Evolutionary conservation across 2,797 vertebrate genomes (phyloP).

Genomic region (Gadopsis marmoratus): DNA sequence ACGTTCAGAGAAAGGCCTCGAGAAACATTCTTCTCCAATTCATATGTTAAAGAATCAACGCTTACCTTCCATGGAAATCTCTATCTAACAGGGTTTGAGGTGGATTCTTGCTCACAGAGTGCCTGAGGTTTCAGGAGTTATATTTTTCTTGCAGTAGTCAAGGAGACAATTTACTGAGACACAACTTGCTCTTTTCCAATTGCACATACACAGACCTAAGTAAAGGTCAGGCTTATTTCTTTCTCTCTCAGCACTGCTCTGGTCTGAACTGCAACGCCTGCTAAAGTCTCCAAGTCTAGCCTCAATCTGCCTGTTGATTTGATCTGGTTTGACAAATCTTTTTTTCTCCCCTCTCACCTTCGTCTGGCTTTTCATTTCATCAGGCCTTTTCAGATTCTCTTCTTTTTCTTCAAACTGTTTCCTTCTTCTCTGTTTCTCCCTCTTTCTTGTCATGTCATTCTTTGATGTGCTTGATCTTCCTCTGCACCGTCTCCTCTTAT

Average conservation of each 20-base stretch:
- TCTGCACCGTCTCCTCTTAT: slow-evolving; percentile 22
- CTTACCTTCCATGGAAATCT: slow-evolving; percentile 14
- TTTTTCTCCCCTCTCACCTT: background rate
- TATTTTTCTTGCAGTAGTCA: background rate
- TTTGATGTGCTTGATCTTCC: slow-evolving; percentile 34
- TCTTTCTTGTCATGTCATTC: background rate
- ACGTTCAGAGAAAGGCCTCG: slow-evolving; percentile 25
- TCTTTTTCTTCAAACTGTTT: background rate
- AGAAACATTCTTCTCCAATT: slow-evolving; percentile 26
- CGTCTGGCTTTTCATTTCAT: background rate
- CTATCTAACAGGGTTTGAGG: background rate
- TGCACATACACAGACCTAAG: slow-evolving; percentile 24
- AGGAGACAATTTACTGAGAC: slow-evolving; percentile 14
- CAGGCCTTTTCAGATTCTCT: background rate
- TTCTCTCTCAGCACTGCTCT: background rate
- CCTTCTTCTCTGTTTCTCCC: background rate
- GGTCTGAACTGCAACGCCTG: background rate
- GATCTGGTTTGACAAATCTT: background rate
- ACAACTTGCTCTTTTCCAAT: slow-evolving; percentile 33
- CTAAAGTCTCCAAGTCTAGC: background rate
- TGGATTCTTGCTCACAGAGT: slow-evolving; percentile 4
- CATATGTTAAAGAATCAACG: slow-evolving; percentile 31
- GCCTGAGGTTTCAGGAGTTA: slow-evolving; percentile 7
- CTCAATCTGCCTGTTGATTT: slow-evolving; percentile 3
- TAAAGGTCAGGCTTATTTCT: slow-evolving; percentile 48